Evolutionary conservation across 2,113 vertebrate genomes (phyloP), one percentile per base, ranked within the genome.

Genomic region (Clarias macrocephalus): DNA sequence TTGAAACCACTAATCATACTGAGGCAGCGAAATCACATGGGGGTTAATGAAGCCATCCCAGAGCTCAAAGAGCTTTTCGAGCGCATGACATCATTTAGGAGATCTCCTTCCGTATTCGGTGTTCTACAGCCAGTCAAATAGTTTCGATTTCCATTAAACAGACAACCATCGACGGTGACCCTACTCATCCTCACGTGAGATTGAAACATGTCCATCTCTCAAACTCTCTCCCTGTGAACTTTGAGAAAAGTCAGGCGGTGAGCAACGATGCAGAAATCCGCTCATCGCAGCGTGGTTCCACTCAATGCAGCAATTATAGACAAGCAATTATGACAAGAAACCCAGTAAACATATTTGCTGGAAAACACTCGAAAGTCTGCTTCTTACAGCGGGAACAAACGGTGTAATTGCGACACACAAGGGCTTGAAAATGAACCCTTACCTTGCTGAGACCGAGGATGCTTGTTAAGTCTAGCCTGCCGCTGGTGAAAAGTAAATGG

Each of bases 361-460:
- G 54, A 28, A 86, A 68, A 33, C 33, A 42, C 77, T 72, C 33
- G 18, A 1, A 48, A 80, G 25, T 62, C 16, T 48, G 30, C 25
- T 73, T 82, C 77, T 30, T n/a, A 28, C 30, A 72, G 85, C 76
- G 30, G 21, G 62, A 68, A 60, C 85, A 86, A 82, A 73, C 52
- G 21, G 28, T 30, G 16, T 60, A 65, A 68, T 28, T 54, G 6
- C 21, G 18, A 3, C 19, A 18, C 28, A 75, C 28, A 48, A 33
- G 63, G 83, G 54, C 42, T 62, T 33, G 4, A n/a, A 88, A 76
- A 83, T 52, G 13, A 76, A 84, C 72, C 68, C 89, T 87, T 90
- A 90, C 89, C 89, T 85, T 82, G 52, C 1, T 80, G 76, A 80
- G 79, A 33, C 59, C 65, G 85, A 37, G 25, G 81, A 83, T 83